Conservation (phyloP, 1,140 invertebrate species). For the Pseudomyrmex cubaensis region DNA sequence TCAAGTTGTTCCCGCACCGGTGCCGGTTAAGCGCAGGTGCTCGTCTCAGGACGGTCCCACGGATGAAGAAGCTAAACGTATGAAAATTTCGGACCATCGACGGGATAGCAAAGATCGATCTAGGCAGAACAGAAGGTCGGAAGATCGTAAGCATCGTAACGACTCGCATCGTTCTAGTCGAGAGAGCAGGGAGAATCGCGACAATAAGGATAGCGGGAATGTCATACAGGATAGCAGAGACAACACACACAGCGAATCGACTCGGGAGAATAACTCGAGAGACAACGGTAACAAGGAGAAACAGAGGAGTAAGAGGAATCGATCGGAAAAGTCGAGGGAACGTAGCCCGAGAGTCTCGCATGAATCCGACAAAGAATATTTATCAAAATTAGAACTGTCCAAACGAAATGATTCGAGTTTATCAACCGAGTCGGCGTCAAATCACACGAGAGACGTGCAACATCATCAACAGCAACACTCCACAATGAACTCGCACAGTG, state of each 20-base stretch:
- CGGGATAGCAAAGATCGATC: constrained; percentile 90
- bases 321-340: constrained; percentile 80
- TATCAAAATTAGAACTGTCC: constrained; percentile 87
- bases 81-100: constrained; percentile 88
- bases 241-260: constrained; percentile 50
- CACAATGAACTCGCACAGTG: constrained; percentile 78
- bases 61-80: constrained; percentile 90
- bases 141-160: constrained; percentile 83
- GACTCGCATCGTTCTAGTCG: constrained; percentile 81
- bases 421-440: constrained; percentile 73
- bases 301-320: constrained; percentile 77
- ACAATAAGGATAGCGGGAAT: constrained; percentile 77
- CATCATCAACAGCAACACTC: constrained; percentile 75
- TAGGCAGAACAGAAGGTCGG: constrained; percentile 82
- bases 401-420: constrained; percentile 77
- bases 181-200: constrained; percentile 81
- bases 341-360: constrained; percentile 81
- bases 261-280: constrained; percentile 79
- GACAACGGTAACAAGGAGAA: constrained; percentile 76
- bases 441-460: constrained; percentile 76
- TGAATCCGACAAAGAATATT: constrained; percentile 88
- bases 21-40: constrained; percentile 89
- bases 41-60: constrained; percentile 91
- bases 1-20: constrained; percentile 86
- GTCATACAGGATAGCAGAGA: constrained; percentile 76